A percentile compares a stretch with the other conserved stretches of the same genome.
Conservation (phyloP, 2,888 invertebrate species). For the Sesamia inferens region DNA sequence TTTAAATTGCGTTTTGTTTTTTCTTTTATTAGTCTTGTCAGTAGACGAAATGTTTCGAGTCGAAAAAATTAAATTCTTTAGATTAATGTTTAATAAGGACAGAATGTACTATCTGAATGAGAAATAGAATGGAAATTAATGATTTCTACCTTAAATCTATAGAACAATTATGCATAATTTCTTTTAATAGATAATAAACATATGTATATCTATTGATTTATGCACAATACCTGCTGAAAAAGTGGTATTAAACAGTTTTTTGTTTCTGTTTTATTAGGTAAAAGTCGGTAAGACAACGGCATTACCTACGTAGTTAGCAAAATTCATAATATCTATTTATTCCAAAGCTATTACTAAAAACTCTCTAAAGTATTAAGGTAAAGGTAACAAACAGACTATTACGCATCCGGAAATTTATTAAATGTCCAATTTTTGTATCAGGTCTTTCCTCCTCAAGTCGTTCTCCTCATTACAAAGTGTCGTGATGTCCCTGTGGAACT, state of each 20-base stretch:
- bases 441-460: too few relatives aligned
- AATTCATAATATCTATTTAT: neutral
- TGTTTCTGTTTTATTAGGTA: neutral
- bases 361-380: neutral
- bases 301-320: neutral
- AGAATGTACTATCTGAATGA: neutral
- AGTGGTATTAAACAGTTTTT: neutral
- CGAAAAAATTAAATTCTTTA: slow-evolving; percentile 1
- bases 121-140: neutral
- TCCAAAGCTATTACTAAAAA: neutral
- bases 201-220: neutral
- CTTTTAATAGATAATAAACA: neutral
- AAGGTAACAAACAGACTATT: neutral
- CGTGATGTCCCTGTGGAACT: too few relatives aligned
- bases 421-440: neutral
- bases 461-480: too few relatives aligned
- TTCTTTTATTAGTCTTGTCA: slow-evolving; percentile 73
- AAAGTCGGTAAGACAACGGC: neutral
- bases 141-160: neutral
- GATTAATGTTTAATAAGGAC: slow-evolving; percentile 11
- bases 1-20: slow-evolving; percentile 85
- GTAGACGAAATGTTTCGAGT: slow-evolving; percentile 37
- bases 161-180: neutral
- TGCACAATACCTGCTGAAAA: neutral
- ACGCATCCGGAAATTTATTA: neutral